A percentile compares a stretch with the other conserved stretches of the same genome.
These are phyloP conservation scores for Aphis gossypii DNA, from an alignment of 1,140 invertebrate genomes.

Conservation along the genomic window DNA sequence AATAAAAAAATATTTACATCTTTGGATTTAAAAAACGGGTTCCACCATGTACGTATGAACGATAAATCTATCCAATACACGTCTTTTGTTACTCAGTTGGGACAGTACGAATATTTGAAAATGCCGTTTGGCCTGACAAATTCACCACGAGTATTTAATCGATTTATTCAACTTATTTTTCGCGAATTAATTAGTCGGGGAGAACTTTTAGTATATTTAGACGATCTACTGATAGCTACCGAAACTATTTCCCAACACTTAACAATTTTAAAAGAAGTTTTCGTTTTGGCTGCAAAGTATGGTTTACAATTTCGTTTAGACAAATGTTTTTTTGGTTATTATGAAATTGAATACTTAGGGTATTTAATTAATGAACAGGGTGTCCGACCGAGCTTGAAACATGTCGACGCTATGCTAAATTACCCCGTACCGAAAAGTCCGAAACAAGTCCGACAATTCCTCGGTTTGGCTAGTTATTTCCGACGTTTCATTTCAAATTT, in stretches of 20 bases:
- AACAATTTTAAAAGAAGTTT: neutral
- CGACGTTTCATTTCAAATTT: neutral
- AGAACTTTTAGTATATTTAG: neutral
- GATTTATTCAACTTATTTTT: neutral
- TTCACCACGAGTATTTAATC: neutral
- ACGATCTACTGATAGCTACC: neutral
- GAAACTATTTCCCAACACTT: neutral
- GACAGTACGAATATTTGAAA: neutral
- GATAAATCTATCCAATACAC: neutral
- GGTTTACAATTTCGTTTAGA: neutral
- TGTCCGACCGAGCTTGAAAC: neutral
- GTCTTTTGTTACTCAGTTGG: neutral
- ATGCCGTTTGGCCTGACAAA: neutral
- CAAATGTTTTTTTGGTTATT: neutral
- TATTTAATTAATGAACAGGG: neutral
- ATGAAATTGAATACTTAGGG: neutral
- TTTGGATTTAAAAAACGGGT: neutral
- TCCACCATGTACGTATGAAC: neutral
- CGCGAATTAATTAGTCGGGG: neutral
- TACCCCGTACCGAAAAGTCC: neutral
- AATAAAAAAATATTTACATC: neutral
- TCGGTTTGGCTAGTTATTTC: neutral
- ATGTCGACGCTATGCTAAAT: neutral
- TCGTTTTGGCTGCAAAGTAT: neutral
- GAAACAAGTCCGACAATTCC: neutral